Percentiles rank a stretch among this genome's conserved stretches.
Conservation (phyloP, 2,797 vertebrate species). For the Scolopax rusticola region DNA sequence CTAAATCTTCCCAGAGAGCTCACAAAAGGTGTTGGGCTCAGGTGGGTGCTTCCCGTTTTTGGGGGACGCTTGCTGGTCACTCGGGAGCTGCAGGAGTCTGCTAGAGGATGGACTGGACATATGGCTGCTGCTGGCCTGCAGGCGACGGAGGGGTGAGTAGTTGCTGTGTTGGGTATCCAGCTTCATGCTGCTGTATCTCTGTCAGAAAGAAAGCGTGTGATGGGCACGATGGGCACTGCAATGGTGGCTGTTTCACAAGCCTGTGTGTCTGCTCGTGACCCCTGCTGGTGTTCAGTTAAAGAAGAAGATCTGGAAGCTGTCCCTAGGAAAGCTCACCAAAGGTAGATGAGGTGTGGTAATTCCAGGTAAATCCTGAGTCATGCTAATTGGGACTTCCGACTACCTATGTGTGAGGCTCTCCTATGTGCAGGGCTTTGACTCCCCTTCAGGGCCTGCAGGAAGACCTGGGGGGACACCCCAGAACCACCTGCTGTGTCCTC, state of each 20-base stretch:
- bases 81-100: rapidly evolving
- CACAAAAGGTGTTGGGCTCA: rapidly evolving
- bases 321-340: neutral
- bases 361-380: neutral
- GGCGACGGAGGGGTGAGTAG: neutral
- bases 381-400: neutral
- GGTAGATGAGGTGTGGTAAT: neutral
- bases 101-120: rapidly evolving
- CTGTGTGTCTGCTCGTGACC: rapidly evolving
- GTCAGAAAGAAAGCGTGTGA: rapidly evolving
- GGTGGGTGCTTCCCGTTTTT: rapidly evolving
- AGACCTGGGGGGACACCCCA: rapidly evolving
- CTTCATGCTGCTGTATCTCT: rapidly evolving
- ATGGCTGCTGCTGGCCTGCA: rapidly evolving
- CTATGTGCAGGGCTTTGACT: neutral
- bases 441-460: rapidly evolving
- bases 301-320: neutral
- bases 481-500: neutral
- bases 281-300: rapidly evolving
- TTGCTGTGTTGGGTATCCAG: rapidly evolving
- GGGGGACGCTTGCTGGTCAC: rapidly evolving
- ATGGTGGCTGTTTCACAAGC: too few species aligned
- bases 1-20: neutral
- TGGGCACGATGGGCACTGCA: rapidly evolving
- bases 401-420: rapidly evolving